Conservation (phyloP, 2,113 vertebrate species). For the Aegotheles bennettii region DNA sequence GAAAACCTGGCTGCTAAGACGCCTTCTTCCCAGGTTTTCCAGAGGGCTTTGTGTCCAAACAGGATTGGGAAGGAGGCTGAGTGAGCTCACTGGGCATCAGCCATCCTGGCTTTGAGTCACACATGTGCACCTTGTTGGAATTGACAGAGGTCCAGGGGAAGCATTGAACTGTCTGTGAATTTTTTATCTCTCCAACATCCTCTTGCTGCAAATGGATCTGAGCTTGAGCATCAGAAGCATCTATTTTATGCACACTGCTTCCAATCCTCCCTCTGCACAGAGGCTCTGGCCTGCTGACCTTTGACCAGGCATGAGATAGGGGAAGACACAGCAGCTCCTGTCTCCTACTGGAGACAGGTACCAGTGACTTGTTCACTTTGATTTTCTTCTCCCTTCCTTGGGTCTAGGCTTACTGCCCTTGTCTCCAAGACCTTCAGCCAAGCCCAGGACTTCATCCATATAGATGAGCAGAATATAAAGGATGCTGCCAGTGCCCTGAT, state of each 20-base stretch:
- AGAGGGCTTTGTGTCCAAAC: neutral
- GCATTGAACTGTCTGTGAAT: neutral
- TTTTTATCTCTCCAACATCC: neutral
- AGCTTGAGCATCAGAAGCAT: neutral
- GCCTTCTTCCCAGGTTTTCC: neutral
- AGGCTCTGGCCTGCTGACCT: neutral
- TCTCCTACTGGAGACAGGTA: neutral
- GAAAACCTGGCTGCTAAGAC: neutral
- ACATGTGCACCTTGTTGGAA: neutral
- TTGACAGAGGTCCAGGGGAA: neutral
- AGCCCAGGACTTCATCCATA: slow-evolving; percentile 60
- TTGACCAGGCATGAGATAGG: neutral
- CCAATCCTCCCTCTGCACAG: neutral
- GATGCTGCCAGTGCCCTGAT: slow-evolving; percentile 49
- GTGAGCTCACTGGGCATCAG: neutral
- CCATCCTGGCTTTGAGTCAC: neutral
- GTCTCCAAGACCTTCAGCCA: slow-evolving; percentile 74
- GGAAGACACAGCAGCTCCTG: neutral
- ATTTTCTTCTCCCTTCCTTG: neutral
- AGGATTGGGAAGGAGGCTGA: neutral
- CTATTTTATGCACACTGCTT: neutral
- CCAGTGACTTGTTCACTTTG: neutral
- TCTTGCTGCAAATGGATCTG: neutral
- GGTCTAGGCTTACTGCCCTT: slow-evolving; percentile 70
- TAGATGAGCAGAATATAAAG: slow-evolving; percentile 61